Evolutionary conservation across 2,113 vertebrate genomes (phyloP), one percentile per base, ranked within the genome.

Genomic region (Neolamprologus modestus): DNA sequence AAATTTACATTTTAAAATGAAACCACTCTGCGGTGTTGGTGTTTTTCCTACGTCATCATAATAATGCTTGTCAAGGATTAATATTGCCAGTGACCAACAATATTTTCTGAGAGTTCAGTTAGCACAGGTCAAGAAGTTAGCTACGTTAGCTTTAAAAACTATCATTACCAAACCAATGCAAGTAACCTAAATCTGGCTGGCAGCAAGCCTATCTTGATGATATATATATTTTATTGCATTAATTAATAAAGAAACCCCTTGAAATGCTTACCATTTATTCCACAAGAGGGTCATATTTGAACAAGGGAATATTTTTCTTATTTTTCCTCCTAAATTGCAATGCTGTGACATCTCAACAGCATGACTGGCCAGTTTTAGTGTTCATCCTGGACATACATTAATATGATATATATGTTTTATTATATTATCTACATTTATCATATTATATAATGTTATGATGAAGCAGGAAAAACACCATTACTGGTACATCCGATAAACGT

Each of bases 401-500:
- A 66, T 66, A 37, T 13, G 10, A 66, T 1, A 66, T 66, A 66
- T 66, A 66, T 21, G 61, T 68, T 21, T 37, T 68, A 37, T 68
- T 11, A 37, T 68, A 5, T 37, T 13, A 68, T 66, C 2, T 66
- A 37, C 33, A 66, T 37, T 66, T 37, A 66, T 66, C 19, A 66
- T 37, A 37, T 13, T 66, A 66, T 37, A 66, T 37, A 21, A 66
- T 66, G 61, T 37, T 37, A 66, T 66, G 61, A 68, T 37, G 19
- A 21, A 37, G 63, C 63, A 68, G 33, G 33, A 21, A 68, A 68
- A 37, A 68, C 31, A 3, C 61, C 33, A 37, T 68, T 0, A 68
- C 33, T 5, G 33, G 63, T 68, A 66, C 61, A 37, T 21, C 1
- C 1, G 10, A 3, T 66, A 68, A 68, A 68, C 0, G 0, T 8